phyloP scores from a whole-genome alignment of 2,888 invertebrate genomes.

The Tetranychus truncatus region DNA sequence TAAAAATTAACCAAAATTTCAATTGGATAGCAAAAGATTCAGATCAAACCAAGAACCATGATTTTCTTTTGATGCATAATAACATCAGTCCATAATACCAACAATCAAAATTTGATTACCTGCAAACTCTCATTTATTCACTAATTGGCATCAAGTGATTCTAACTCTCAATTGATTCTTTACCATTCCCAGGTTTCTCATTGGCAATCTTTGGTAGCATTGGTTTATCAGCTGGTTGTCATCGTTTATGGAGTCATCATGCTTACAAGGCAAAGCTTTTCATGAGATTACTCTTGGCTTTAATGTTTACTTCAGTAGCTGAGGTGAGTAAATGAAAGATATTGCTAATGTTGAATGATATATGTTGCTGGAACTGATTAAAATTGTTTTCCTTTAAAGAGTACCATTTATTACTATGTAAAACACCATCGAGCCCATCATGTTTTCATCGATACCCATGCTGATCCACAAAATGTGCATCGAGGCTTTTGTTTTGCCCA shows the following conservation, averaged over 20 bases:
- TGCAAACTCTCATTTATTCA: too few relatives aligned
- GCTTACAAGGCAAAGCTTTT: slow-evolving; percentile 8
- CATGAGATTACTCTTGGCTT: slow-evolving; percentile 6
- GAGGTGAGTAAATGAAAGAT: slow-evolving; percentile 3
- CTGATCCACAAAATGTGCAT: slow-evolving; percentile 7
- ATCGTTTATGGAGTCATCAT: slow-evolving; percentile 3
- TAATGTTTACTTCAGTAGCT: slow-evolving; percentile 4
- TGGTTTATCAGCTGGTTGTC: slow-evolving; percentile 7
- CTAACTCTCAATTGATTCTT: not conserved
- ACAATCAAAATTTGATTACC: too few relatives aligned
- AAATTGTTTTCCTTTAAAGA: not conserved
- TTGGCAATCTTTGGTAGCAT: slow-evolving; percentile 5
- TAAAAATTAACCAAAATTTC: too few relatives aligned
- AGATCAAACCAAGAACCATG: too few relatives aligned
- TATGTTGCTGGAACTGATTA: not conserved
- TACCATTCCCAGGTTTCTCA: not conserved
- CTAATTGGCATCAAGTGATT: not conserved
- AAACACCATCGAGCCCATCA: slow-evolving; percentile 10
- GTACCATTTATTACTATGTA: slow-evolving; percentile 8
- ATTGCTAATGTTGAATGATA: not conserved
- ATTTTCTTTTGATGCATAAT: too few relatives aligned
- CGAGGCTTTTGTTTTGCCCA: slow-evolving; percentile 9
- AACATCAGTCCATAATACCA: too few relatives aligned
- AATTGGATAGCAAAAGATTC: too few relatives aligned
- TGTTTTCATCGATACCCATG: not conserved